A percentile compares a stretch with the other conserved stretches of the same genome.
Evolutionary conservation across 2,797 vertebrate species (phyloP).

Genomic region (Merluccius polli): DNA sequence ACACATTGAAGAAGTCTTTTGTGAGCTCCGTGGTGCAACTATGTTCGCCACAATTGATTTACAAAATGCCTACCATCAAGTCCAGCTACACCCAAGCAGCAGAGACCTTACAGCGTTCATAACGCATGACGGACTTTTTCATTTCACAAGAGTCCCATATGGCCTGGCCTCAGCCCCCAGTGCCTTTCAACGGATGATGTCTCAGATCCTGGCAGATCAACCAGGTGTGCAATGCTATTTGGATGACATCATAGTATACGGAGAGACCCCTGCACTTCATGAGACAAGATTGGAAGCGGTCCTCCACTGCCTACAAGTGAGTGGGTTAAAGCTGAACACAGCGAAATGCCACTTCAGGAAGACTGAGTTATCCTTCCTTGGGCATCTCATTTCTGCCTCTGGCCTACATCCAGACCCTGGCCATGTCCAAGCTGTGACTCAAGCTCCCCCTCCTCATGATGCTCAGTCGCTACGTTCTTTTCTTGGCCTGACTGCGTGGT

Average conservation of each 20-base stretch:
- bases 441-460: conserved; percentile 1
- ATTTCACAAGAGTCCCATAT: conserved; percentile 8
- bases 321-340: conserved; percentile 7
- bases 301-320: conserved; percentile 4
- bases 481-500: neutral
- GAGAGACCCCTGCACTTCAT: conserved; percentile 6
- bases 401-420: too few relatives aligned
- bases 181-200: conserved; percentile 19
- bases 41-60: conserved; percentile 25
- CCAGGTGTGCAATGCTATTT: conserved; percentile 12
- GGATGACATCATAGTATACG: conserved; percentile 1
- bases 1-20: conserved; percentile 19
- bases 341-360: too few relatives aligned
- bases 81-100: conserved; percentile 16
- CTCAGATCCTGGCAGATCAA: neutral
- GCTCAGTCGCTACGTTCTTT: conserved; percentile 2
- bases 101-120: conserved; percentile 16
- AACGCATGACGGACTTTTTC: conserved; percentile 22
- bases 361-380: too few relatives aligned
- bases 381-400: too few relatives aligned
- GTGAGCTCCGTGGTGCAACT: neutral
- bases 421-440: too few relatives aligned
- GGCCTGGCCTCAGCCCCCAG: conserved; percentile 10
- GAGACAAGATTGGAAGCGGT: conserved; percentile 6
- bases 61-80: conserved; percentile 23